Percentiles rank a stretch among this genome's conserved stretches.
Conservation (phyloP, 2,888 invertebrate species). For the Abrostola triplasia region DNA sequence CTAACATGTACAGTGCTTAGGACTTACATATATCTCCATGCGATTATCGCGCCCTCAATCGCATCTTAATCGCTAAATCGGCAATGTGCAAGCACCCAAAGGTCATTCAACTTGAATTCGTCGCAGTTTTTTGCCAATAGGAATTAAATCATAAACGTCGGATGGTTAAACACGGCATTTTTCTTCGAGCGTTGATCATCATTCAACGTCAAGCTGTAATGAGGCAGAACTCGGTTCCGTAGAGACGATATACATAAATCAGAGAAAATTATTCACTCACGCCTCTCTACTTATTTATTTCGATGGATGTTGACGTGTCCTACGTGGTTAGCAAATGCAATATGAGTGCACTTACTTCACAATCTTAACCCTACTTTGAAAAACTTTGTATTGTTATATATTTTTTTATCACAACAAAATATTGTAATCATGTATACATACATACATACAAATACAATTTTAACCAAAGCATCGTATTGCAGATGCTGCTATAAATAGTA, state of each 20-base stretch:
- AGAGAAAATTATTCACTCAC: conserved; percentile 80
- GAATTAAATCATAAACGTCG: conserved; percentile 78
- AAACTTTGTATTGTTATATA: too few species aligned
- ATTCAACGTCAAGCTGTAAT: conserved; percentile 83
- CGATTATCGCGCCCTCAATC: conserved; percentile 34
- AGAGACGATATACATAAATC: conserved; percentile 76
- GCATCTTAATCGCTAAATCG: conserved; percentile 32
- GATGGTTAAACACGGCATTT: conserved; percentile 78
- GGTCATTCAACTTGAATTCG: conserved; percentile 59
- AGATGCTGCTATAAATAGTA: too few species aligned
- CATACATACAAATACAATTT: too few species aligned
- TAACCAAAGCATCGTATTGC: too few species aligned
- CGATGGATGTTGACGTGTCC: conserved; percentile 65
- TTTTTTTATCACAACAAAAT: too few species aligned
- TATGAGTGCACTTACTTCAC: neutral
- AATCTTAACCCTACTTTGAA: neutral
- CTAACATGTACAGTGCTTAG: conserved; percentile 20
- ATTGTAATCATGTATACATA: too few species aligned
- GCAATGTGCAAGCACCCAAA: conserved; percentile 28
- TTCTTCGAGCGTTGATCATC: conserved; percentile 77
- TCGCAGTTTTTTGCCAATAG: conserved; percentile 69
- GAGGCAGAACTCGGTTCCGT: conserved; percentile 75
- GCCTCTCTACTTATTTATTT: conserved; percentile 71
- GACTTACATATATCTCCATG: conserved; percentile 43
- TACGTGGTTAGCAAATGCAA: conserved; percentile 42